Base-by-base conservation (phyloP, 2,888 invertebrate genomes). In the Cheilosia pagana region DNA sequence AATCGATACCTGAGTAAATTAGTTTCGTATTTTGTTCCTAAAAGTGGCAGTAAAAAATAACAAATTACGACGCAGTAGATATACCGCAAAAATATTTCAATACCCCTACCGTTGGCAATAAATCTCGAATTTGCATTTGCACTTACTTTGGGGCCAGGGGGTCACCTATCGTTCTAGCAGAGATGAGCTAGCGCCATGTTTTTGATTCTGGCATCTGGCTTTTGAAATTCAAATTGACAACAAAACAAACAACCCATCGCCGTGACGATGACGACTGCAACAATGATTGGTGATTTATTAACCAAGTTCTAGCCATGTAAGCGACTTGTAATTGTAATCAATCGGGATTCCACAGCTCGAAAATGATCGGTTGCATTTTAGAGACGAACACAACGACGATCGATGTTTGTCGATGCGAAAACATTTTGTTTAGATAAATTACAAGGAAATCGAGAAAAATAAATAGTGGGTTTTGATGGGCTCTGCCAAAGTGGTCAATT, bases 221-320 rank as follows among this genome's bases (percentile, higher is more conserved):
- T 35, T 62, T 35, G 8, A 28, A 28, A 28, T 28, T 28, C 8
- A 25, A 65, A 41, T 43, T 19, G 23, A 28, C 19, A 19, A 19
- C 16, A 7, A 16, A 6, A 14, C 21, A 14, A 75, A 35, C 16
- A 62, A 62, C 41, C 55, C 48, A 48, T 39, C 65, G 21, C 7
- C 45, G 67, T 48, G 21, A 39, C 41, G 28, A n/a, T 25, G 52
- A 23, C 25, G 10, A 12, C 35, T 35, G 12, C 10, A 35, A 62
- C 55, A 67, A 28, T 41, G 28, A 45, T 70, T 55, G n/a, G 52
- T 79, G 57, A 83, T 79, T 83, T 68, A 79, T 83, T 57, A 59
- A 68, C 63, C 45, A 68, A 63, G 28, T 79, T 57, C n/a, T 43
- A 57, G 52, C 57, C 57, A 83, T 83, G 74, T 74, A 63, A 55